phyloP scores from a whole-genome alignment of 2,113 vertebrate genomes.

The Neoarius graeffei region DNA sequence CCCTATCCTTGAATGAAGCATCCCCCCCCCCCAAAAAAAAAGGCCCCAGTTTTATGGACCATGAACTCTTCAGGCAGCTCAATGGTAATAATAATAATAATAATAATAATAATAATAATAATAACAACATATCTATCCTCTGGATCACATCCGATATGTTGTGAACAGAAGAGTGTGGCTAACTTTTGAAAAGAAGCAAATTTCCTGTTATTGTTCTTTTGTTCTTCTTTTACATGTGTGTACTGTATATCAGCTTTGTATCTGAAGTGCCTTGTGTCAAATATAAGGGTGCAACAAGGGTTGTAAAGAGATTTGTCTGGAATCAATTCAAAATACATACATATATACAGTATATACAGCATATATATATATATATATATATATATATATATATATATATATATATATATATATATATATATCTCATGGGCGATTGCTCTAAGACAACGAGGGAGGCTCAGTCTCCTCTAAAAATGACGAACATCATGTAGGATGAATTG shows the following conservation, averaged over 20 bases:
- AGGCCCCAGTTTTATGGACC: slow-evolving; percentile 66
- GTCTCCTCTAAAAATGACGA: too few relatives aligned
- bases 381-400: too few relatives aligned
- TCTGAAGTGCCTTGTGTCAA: background rate
- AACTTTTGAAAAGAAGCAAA: background rate
- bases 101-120: too few relatives aligned
- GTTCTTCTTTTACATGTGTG: too few relatives aligned
- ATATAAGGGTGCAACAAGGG: background rate
- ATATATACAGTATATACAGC: too few relatives aligned
- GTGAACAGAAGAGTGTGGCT: background rate
- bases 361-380: too few relatives aligned
- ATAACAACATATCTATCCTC: slow-evolving; percentile 59
- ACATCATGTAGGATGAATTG: too few relatives aligned
- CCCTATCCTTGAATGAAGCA: slow-evolving; percentile 63
- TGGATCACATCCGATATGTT: slow-evolving; percentile 55
- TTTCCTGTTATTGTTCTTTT: slow-evolving; percentile 3
- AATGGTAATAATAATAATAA: too few relatives aligned
- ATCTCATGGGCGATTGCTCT: too few relatives aligned
- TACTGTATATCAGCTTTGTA: background rate
- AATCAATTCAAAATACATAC: background rate
- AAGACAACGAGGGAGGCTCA: too few relatives aligned
- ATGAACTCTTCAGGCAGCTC: slow-evolving; percentile 67
- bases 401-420: too few relatives aligned
- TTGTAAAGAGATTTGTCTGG: background rate
- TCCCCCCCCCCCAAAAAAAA: slow-evolving; percentile 55